phyloP scores from a whole-genome alignment of 2,113 vertebrate genomes.

The Alosa alosa region DNA sequence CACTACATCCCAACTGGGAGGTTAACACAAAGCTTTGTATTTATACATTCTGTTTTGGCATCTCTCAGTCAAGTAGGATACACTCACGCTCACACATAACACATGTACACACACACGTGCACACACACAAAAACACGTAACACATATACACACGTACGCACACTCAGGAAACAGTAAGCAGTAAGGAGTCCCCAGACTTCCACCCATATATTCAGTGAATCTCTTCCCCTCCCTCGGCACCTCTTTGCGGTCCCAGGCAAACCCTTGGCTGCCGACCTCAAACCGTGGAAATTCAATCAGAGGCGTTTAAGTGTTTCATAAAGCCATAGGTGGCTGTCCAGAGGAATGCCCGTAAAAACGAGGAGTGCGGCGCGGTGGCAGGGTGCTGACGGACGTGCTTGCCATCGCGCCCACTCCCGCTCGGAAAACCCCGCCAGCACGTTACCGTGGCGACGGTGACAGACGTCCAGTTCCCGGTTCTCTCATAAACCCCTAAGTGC shows the following conservation, averaged over 20 bases:
- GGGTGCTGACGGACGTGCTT: conserved; percentile 48
- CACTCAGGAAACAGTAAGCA: conserved; percentile 6
- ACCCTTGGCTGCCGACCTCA: conserved; percentile 63
- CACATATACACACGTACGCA: not conserved
- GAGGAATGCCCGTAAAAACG: conserved; percentile 75
- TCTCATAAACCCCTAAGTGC: conserved; percentile 48
- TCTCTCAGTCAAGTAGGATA: not conserved
- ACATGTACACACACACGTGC: not conserved
- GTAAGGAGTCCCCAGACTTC: conserved; percentile 46
- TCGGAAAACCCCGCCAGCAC: conserved; percentile 51
- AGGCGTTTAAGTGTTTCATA: conserved; percentile 76
- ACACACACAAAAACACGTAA: not conserved
- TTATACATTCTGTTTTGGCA: not conserved
- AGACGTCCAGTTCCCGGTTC: conserved; percentile 57
- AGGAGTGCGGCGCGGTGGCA: conserved; percentile 54
- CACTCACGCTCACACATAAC: not conserved
- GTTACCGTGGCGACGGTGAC: conserved; percentile 58
- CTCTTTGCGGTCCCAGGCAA: conserved; percentile 62
- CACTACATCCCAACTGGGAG: not conserved
- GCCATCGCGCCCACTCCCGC: conserved; percentile 15
- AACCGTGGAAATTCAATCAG: conserved; percentile 81
- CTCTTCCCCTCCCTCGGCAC: conserved; percentile 54
- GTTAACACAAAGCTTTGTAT: not conserved
- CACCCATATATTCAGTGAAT: conserved; percentile 53
- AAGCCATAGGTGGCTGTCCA: conserved; percentile 74